Evolutionary conservation across 2,113 vertebrate genomes (phyloP).

Genomic region (Nesogale talazaci): DNA sequence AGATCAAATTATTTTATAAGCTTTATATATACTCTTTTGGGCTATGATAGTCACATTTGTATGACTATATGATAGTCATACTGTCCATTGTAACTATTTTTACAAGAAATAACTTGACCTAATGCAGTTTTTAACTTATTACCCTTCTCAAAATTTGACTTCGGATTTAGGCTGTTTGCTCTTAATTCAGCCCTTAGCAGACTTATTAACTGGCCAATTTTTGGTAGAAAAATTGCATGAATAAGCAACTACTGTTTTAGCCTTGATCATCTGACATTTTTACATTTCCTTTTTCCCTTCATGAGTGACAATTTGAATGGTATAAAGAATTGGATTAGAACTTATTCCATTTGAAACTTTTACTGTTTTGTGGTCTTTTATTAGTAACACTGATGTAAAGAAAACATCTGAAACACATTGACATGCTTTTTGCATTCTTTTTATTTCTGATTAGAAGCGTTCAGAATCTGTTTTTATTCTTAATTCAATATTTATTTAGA

Average conservation of each 20-base stretch:
- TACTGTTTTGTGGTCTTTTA: background rate
- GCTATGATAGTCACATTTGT: background rate
- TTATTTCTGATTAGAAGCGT: conserved; percentile 22
- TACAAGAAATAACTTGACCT: background rate
- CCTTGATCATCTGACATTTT: background rate
- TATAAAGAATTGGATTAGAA: conserved; percentile 28
- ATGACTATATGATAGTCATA: conserved; percentile 8
- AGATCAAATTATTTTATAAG: background rate
- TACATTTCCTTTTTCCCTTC: background rate
- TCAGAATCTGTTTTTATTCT: background rate
- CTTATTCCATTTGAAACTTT: background rate
- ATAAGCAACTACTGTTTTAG: background rate
- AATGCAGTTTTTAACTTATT: conserved; percentile 3
- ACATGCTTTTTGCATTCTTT: background rate
- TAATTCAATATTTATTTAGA: conserved; percentile 40
- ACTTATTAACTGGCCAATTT: background rate
- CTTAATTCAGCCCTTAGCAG: background rate
- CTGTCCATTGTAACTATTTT: background rate
- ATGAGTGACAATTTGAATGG: background rate
- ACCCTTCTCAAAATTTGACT: background rate
- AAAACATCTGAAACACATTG: conserved; percentile 39
- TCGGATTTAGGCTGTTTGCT: background rate
- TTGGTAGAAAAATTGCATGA: background rate
- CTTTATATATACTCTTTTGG: conserved; percentile 10
- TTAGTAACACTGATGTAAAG: background rate